Evolutionary conservation across 2,113 vertebrate species (phyloP).

Genomic region (Phodopus roborovskii): DNA sequence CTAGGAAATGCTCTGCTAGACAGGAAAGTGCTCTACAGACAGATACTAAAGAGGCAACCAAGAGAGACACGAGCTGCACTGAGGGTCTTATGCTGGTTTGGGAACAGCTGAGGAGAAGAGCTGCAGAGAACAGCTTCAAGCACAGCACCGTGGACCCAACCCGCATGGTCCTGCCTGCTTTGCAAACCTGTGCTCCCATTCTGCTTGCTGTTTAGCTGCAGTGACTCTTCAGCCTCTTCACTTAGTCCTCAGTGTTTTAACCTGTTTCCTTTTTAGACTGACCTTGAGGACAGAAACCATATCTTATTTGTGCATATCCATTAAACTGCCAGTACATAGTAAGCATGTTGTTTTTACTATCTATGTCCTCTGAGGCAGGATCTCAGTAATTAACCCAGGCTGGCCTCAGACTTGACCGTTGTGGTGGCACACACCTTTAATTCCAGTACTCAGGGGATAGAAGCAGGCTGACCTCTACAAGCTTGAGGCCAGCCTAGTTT

Average conservation of each 20-base stretch:
- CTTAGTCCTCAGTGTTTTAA: too few species aligned
- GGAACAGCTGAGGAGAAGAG: background rate
- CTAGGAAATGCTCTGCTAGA: background rate
- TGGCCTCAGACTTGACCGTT: background rate
- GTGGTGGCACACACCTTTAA: background rate
- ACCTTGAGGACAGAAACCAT: background rate
- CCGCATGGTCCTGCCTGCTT: accelerated
- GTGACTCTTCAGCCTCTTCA: background rate
- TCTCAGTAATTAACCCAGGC: background rate
- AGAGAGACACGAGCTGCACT: background rate
- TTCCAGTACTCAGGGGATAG: background rate
- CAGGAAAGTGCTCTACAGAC: background rate
- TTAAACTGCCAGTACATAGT: background rate
- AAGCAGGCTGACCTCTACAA: background rate
- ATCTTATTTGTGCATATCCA: background rate
- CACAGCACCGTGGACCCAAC: background rate
- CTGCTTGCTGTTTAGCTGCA: background rate
- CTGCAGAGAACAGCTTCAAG: too few species aligned
- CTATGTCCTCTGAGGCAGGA: background rate
- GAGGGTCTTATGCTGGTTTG: background rate
- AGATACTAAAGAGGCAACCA: background rate
- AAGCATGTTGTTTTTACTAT: background rate
- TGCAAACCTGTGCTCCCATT: background rate
- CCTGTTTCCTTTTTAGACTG: background rate
- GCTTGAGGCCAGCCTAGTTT: background rate